Base-by-base conservation (phyloP, 1,140 invertebrate genomes). In the Nephila pilipes region DNA sequence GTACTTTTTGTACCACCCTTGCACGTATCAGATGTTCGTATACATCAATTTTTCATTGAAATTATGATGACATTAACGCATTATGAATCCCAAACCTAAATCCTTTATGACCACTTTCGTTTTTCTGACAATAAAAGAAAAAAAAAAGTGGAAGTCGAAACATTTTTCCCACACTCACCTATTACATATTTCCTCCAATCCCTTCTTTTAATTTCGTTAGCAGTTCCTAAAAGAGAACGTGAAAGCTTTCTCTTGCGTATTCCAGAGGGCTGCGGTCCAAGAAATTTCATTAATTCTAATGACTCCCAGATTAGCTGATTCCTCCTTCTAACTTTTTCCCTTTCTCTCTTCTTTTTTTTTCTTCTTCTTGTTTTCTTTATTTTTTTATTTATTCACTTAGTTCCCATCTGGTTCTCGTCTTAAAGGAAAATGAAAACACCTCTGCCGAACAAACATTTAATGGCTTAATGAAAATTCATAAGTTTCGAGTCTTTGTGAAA, bases 391-490 rank as follows among this genome's bases (percentile, higher is more conserved):
- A 75, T 75, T 75, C 69, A 75, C 32, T 75, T 75, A 75, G 69
- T 75, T 75, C 32, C 69, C 69, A 20, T 75, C 69, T 75, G 69
- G 32, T 32, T 75, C 29, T 36, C 69, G 69, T 75, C 69, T 75
- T 75, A 36, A 75, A 18, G 36, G 69, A 75, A 75, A 75, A 75
- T 75, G 69, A 75, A 75, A 75, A 75, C 69, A 75, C 32, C 69
- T 75, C 69, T 29, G 5, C 32, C 32, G 58, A 87, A 87, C 85
- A 60, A 75, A 87, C 32, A 87, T 87, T 87, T 87, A 60, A 87
- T 87, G 58, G 25, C 85, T 87, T 87, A 87, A 87, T 87, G 85
- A 87, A 87, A 87, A 87, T 87, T 87, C 55, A 36, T 60, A 87
- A 87, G 29, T 87, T 87, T 36, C 80, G 1, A 81, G 25, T 75